Base-by-base conservation (phyloP, 2,888 invertebrate genomes). In the Brachyopa scutellaris region DNA sequence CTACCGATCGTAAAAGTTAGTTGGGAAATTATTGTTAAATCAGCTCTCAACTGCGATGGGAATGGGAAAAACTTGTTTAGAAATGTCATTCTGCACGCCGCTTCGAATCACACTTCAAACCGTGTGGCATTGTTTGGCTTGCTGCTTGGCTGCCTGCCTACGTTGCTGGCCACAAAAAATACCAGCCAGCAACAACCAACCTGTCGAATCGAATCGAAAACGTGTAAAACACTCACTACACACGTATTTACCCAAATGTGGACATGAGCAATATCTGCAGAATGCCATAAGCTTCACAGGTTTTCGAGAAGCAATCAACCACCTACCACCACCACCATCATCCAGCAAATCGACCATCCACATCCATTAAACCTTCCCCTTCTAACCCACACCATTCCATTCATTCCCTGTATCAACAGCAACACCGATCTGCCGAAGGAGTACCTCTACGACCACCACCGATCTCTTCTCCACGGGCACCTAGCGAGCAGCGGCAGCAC, bases 151-250 rank as follows among this genome's bases (percentile, higher is more conserved):
- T 69, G 74, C 62, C 66, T 55, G 64, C 66, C 77, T 77, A 72
- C 69, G 57, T 70, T 66, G 64, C 47, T 70, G 80, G 62, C 62
- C 69, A 73, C 66, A 73, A 59, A 82, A 26, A 26, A 26, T 5
- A 36, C 72, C 82, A 72, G 69, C 64, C 69, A 74, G 53, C 66
- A 66, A 82, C 70, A 82, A 77, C 82, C 82, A 82, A 82, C 82
- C 82, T 82, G 82, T 82, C 82, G 82, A 82, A 82, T 82, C 82
- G 77, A 77, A 82, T 82, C 49, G 82, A 72, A 82, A 82, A 82
- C 82, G 70, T 82, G 82, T 82, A 82, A 82, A 82, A 82, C 82
- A 82, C 82, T 82, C 82, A 66, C 77, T 77, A 77, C 82, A 82
- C 82, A 82, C 77, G 82, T 82, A 80, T 76, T 76, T 76, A 72